Evolutionary conservation across 2,797 vertebrate genomes (phyloP).

Genomic region (Alectoris magna): DNA sequence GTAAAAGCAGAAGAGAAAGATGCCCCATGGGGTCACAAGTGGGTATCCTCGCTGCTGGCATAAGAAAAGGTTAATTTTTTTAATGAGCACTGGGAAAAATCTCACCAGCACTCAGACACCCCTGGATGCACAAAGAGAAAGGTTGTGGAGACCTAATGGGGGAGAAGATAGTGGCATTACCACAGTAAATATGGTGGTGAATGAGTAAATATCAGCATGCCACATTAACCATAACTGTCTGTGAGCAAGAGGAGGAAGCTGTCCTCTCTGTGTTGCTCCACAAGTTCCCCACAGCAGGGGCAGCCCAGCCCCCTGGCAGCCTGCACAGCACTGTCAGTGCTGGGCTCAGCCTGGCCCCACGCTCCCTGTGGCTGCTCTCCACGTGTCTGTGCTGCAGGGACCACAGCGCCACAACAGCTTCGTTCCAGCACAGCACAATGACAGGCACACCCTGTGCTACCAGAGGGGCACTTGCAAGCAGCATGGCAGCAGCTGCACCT

Average conservation of each 20-base stretch:
- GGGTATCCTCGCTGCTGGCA: neutral
- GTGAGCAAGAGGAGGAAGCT: neutral
- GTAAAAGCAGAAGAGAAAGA: neutral
- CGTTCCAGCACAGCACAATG: no score
- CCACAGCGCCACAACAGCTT: no score
- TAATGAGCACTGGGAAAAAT: neutral
- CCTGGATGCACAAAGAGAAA: neutral
- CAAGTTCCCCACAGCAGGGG: neutral
- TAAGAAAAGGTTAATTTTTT: neutral
- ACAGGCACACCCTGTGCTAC: neutral
- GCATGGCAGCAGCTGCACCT: neutral
- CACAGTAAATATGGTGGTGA: accelerated
- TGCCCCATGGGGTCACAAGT: neutral
- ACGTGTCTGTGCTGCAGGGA: no score
- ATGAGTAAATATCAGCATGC: accelerated
- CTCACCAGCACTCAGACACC: neutral
- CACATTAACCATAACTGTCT: neutral
- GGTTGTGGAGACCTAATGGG: neutral
- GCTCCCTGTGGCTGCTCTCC: no score
- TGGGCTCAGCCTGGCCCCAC: no score
- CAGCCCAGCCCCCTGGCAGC: neutral
- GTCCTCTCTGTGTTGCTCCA: neutral
- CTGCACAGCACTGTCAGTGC: neutral
- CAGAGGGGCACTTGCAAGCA: neutral
- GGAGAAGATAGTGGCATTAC: neutral